phyloP scores from a whole-genome alignment of 2,888 invertebrate species.

The Tyria jacobaeae region DNA sequence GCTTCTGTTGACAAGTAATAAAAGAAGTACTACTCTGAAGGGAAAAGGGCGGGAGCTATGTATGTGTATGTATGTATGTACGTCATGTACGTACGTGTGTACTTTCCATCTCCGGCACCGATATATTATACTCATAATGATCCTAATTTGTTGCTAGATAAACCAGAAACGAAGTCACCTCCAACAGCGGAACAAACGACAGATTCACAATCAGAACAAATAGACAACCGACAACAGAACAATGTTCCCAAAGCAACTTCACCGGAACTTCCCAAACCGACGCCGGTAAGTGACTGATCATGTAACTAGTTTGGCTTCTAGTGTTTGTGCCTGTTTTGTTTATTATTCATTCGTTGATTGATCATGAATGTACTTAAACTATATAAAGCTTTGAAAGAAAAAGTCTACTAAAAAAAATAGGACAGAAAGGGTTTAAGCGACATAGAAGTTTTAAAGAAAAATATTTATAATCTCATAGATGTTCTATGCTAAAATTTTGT shows the following conservation, averaged over 20 bases:
- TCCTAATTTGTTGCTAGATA: slow-evolving; percentile 48
- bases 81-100: too few species aligned
- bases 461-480: not conserved
- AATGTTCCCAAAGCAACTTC: slow-evolving; percentile 28
- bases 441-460: not conserved
- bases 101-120: too few species aligned
- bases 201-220: slow-evolving; percentile 24
- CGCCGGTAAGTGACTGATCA: slow-evolving; percentile 66
- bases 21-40: too few species aligned
- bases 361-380: not conserved
- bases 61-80: too few species aligned
- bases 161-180: slow-evolving; percentile 51
- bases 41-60: too few species aligned
- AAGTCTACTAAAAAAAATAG: too few species aligned
- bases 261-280: slow-evolving; percentile 77
- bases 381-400: not conserved
- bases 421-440: not conserved
- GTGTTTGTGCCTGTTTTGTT: slow-evolving; percentile 7
- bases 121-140: too few species aligned
- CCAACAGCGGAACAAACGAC: slow-evolving; percentile 19
- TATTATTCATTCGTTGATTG: not conserved
- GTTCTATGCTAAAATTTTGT: too few species aligned
- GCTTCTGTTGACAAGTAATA: too few species aligned
- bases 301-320: not conserved
- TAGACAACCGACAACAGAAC: slow-evolving; percentile 21